These are phyloP conservation scores for Drosophila miranda DNA, from an alignment of 1,140 invertebrate species.

Conservation along the genomic window DNA sequence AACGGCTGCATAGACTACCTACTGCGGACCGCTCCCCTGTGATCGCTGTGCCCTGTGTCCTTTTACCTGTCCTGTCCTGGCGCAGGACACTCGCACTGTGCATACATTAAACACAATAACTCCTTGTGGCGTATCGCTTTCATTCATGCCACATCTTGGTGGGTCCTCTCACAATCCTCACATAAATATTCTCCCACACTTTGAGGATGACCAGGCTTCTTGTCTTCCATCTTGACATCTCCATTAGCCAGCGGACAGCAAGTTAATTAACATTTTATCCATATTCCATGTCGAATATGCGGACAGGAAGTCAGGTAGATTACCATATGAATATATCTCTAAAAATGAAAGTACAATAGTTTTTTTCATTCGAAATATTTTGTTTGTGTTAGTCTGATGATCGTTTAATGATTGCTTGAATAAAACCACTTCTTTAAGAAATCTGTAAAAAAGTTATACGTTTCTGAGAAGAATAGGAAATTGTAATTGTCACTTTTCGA, in stretches of 20 bases:
- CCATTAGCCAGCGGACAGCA: constrained; percentile 16
- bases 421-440: no score
- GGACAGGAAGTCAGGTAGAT: constrained; percentile 15
- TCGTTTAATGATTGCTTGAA: no score
- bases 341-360: not conserved
- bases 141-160: constrained; percentile 59
- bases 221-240: constrained; percentile 16
- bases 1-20: not conserved
- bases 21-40: constrained; percentile 6
- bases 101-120: constrained; percentile 76
- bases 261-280: constrained; percentile 26
- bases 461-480: no score
- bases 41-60: constrained; percentile 13
- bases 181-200: constrained; percentile 41
- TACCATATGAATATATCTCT: constrained; percentile 14
- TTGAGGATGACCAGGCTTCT: no score
- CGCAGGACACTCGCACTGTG: constrained; percentile 16
- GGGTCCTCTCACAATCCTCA: constrained; percentile 33
- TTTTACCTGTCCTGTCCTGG: constrained; percentile 4
- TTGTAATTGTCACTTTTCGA: no score
- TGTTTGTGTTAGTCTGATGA: no score
- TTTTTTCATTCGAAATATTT: no score
- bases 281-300: constrained; percentile 1
- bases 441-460: no score
- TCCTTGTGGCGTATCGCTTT: constrained; percentile 51